Evolutionary conservation across 1,140 invertebrate species (phyloP), one percentile per base, ranked within the genome.

Genomic region (Helicoverpa zea): DNA sequence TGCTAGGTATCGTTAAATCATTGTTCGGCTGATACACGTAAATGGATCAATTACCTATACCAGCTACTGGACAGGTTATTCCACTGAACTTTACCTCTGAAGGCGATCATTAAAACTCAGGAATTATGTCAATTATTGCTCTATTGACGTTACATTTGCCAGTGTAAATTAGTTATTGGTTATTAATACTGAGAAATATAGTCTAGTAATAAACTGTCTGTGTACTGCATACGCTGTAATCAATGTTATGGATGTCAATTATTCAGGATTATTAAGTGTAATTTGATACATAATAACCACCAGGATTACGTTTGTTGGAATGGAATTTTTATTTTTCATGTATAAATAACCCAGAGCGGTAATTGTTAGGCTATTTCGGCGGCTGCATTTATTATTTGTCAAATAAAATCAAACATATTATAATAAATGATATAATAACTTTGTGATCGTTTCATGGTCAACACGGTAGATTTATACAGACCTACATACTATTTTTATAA

Each of bases 11-110:
- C 66, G 10, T 68, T 51, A 68, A 61, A 29, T 61, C 2, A 30
- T 61, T 14, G 23, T 61, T 61, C 1, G 7, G 35, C 35, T 35
- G 35, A 35, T 3, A 35, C 35, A 35, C 3, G 35, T 7, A 35
- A 35, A 35, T 35, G 7, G 3, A 35, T 35, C 3, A 3, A 3
- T 7, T 35, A 35, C 3, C 7, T 35, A 7, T 35, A 5, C 3
- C 35, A 35, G 35, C 35, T 35, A 7, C 7, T 5, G 14, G n/a
- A 49, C 10, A 49, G n/a, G 11, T 43, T 66, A 66, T 68, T 51
- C 11, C 66, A 64, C 63, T 64, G 18, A 51, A 68, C 66, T 68
- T 68, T 49, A 10, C 9, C 35, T 66, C 43, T 16, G 43, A 10
- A 49, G 11, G 2, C 16, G 11, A 49, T 68, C 47, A 68, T 68